Percentiles rank a stretch among this genome's conserved stretches.
These are phyloP conservation scores for Athripsodes cinereus DNA, from an alignment of 2,888 invertebrate genomes.

Conservation along the genomic window DNA sequence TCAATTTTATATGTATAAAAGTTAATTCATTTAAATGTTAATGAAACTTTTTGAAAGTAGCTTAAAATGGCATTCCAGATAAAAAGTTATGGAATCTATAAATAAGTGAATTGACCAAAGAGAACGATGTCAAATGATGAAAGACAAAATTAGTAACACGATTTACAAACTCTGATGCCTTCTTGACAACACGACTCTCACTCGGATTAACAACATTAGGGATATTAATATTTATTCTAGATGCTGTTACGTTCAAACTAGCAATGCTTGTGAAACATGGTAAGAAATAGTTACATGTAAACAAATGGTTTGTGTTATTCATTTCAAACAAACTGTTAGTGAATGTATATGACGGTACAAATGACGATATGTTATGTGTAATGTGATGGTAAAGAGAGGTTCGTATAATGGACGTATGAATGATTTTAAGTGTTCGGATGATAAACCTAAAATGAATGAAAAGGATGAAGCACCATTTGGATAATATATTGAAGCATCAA, in stretches of 20 bases:
- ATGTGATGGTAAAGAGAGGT: slow-evolving; percentile 6
- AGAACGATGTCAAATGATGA: slow-evolving; percentile 11
- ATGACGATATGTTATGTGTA: background rate
- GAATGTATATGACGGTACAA: background rate
- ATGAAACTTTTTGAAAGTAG: too few relatives aligned
- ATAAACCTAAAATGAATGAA: slow-evolving; percentile 25
- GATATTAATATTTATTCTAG: background rate
- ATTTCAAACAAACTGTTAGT: background rate
- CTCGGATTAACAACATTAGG: background rate
- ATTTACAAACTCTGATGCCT: slow-evolving; percentile 3
- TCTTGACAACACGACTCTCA: background rate
- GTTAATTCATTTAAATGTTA: too few relatives aligned
- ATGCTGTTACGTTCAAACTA: slow-evolving; percentile 1
- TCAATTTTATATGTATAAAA: too few relatives aligned
- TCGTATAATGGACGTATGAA: slow-evolving; percentile 14
- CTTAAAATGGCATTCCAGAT: slow-evolving; percentile 9
- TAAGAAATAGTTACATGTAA: slow-evolving; percentile 11
- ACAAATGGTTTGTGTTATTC: slow-evolving; percentile 1
- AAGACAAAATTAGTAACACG: slow-evolving; percentile 6
- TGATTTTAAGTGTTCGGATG: slow-evolving; percentile 14
- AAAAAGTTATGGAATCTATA: slow-evolving; percentile 7
- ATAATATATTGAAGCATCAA: too few relatives aligned
- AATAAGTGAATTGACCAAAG: slow-evolving; percentile 9
- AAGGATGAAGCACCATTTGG: background rate
- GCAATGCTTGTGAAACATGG: slow-evolving; percentile 1